phyloP scores from a whole-genome alignment of 2,113 vertebrate species.

The Neopipo cinnamomea region DNA sequence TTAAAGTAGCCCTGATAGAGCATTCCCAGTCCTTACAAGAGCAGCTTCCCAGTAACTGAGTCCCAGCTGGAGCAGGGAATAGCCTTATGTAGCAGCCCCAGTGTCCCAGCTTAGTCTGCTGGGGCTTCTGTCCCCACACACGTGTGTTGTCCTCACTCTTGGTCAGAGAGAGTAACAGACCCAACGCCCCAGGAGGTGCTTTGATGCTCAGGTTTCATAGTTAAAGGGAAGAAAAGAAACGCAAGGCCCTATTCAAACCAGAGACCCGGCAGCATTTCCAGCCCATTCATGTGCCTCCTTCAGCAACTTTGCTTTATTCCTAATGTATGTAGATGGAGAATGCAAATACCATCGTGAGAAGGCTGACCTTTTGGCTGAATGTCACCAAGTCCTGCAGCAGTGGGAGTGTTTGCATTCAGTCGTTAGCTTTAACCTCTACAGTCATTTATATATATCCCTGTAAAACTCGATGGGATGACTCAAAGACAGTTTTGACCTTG shows the following conservation, averaged over 20 bases:
- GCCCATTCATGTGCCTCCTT: neutral
- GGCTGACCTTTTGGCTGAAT: conserved; percentile 64
- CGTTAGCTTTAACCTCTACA: conserved; percentile 19
- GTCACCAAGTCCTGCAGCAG: conserved; percentile 46
- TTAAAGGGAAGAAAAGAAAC: neutral
- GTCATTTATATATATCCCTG: neutral
- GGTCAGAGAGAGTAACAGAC: neutral
- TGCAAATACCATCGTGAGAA: conserved; percentile 56
- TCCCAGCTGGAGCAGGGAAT: neutral
- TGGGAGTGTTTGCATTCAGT: conserved; percentile 52
- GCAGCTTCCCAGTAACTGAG: neutral
- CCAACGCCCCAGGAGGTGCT: neutral
- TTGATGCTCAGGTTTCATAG: neutral
- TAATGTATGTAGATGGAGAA: conserved; percentile 28
- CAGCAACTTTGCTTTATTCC: neutral
- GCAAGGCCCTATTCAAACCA: neutral
- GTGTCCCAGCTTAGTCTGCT: neutral
- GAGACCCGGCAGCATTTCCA: neutral
- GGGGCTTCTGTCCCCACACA: neutral
- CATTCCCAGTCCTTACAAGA: neutral
- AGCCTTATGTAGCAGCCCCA: neutral
- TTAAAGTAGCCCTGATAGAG: neutral
- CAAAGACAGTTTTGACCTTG: neutral
- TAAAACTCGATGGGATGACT: neutral
- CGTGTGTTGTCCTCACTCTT: neutral